Evolutionary conservation across 2,888 invertebrate genomes (phyloP).

Genomic region (Opisthograptis luteolata): DNA sequence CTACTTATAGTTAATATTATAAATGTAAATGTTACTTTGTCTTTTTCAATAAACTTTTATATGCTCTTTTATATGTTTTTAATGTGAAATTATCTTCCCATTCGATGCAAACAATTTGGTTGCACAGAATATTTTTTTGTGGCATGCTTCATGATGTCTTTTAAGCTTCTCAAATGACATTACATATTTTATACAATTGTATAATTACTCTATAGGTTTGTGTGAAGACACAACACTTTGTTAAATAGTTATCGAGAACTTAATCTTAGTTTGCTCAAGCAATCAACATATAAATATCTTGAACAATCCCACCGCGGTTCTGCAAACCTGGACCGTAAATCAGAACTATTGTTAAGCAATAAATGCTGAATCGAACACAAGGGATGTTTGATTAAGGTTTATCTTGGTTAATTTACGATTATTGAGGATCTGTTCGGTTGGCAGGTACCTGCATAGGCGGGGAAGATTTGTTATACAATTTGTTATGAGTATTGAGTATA

Average conservation of each 20-base stretch:
- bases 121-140: too few relatives aligned
- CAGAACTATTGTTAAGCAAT: conserved; percentile 81
- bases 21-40: too few relatives aligned
- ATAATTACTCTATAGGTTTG: too few relatives aligned
- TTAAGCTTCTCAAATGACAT: too few relatives aligned
- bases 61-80: too few relatives aligned
- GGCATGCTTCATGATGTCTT: too few relatives aligned
- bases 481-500: conserved; percentile 2
- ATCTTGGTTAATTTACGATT: conserved; percentile 79
- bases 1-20: too few relatives aligned
- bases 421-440: conserved; percentile 53
- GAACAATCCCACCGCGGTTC: conserved; percentile 61
- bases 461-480: conserved; percentile 18
- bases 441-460: conserved; percentile 31
- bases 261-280: conserved; percentile 46
- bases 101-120: too few relatives aligned
- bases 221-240: too few relatives aligned
- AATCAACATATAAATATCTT: conserved; percentile 64
- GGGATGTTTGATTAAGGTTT: conserved; percentile 82
- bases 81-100: too few relatives aligned
- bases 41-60: too few relatives aligned
- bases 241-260: conserved; percentile 25
- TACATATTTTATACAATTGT: too few relatives aligned
- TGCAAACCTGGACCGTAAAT: conserved; percentile 74
- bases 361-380: conserved; percentile 79